These are phyloP conservation scores for Heterotis niloticus DNA, from an alignment of 2,113 vertebrate species.

Conservation along the genomic window DNA sequence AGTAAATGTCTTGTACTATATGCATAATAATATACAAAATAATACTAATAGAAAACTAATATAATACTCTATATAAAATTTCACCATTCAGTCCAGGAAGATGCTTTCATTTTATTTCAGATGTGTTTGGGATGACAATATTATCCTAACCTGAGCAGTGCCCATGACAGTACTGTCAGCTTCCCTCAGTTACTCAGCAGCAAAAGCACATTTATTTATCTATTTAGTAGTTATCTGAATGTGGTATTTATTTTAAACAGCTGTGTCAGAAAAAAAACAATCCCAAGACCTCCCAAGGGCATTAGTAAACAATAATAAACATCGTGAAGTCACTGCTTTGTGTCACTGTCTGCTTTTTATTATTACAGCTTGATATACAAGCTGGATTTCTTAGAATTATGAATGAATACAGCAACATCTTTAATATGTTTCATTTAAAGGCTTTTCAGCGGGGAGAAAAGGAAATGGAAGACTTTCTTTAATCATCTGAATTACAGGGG, in stretches of 20 bases:
- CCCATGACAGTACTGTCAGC: neutral
- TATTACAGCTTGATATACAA: slow-evolving; percentile 17
- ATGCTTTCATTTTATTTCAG: slow-evolving; percentile 20
- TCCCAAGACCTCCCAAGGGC: slow-evolving; percentile 5
- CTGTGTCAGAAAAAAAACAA: neutral
- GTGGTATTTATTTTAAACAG: neutral
- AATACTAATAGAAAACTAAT: too few species aligned
- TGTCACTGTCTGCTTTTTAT: neutral
- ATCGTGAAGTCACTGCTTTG: slow-evolving; percentile 5
- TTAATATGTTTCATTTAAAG: neutral
- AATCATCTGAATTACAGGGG: neutral
- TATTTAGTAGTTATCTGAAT: too few species aligned
- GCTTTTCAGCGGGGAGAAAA: too few species aligned
- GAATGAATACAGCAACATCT: neutral
- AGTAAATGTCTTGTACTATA: neutral
- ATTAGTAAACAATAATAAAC: neutral
- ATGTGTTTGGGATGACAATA: slow-evolving; percentile 25
- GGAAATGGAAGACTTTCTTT: neutral
- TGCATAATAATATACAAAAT: too few species aligned
- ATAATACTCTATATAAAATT: slow-evolving; percentile 26
- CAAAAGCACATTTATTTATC: neutral
- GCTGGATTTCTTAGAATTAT: neutral
- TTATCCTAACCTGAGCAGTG: slow-evolving; percentile 22
- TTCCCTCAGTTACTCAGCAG: slow-evolving; percentile 15
- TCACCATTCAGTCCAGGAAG: neutral